These are phyloP conservation scores for Orientallactaga sibirica DNA, from an alignment of 2,797 vertebrate species.

Conservation along the genomic window DNA sequence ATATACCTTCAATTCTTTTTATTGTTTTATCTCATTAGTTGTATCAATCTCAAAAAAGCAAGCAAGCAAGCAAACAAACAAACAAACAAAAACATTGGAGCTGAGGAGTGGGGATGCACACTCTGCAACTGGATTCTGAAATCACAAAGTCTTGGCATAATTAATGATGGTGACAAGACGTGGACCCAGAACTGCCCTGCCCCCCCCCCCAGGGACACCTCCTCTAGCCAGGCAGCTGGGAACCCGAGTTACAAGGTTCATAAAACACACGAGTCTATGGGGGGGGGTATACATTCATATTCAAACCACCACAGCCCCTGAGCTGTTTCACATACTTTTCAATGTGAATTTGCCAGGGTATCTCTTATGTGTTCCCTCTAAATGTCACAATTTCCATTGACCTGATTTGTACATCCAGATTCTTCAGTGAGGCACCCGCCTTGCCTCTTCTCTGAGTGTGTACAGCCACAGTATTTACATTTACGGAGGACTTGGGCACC, in stretches of 20 bases:
- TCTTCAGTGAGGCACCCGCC: fast-evolving
- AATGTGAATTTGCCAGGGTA: not conserved
- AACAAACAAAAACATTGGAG: too few relatives aligned
- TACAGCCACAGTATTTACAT: not conserved
- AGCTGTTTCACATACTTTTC: not conserved
- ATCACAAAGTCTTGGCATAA: not conserved
- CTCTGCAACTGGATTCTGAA: not conserved
- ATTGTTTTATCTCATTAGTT: not conserved
- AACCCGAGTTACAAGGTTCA: too few relatives aligned
- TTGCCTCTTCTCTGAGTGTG: not conserved
- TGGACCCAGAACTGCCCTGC: too few relatives aligned
- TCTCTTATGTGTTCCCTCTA: not conserved
- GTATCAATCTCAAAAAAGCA: not conserved
- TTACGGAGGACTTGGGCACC: not conserved
- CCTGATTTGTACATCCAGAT: not conserved
- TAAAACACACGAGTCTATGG: too few relatives aligned
- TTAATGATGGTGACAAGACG: not conserved
- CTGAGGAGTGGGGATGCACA: not conserved
- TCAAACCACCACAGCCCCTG: too few relatives aligned
- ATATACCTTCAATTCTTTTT: not conserved
- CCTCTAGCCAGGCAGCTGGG: too few relatives aligned
- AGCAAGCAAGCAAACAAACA: too few relatives aligned
- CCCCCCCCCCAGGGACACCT: too few relatives aligned
- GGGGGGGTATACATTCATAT: too few relatives aligned
- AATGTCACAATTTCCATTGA: not conserved